Conservation (phyloP, 2,888 invertebrate genomes). For the Cephus pygmeus region DNA sequence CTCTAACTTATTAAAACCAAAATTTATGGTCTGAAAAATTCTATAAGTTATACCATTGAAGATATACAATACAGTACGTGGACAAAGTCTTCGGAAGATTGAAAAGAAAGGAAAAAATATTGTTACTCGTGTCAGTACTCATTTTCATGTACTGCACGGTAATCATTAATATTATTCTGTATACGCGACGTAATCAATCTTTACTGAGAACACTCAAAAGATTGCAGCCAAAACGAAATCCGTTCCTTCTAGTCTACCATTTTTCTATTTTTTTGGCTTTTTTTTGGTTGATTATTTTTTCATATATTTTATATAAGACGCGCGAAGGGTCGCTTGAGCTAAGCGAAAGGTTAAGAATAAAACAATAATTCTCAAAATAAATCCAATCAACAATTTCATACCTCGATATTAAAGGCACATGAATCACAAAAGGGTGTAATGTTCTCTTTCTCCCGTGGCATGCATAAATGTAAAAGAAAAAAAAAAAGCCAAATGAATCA, state of each 20-base stretch:
- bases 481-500: neutral
- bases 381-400: conserved; percentile 6
- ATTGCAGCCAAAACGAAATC: neutral
- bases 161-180: neutral
- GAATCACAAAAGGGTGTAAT: conserved; percentile 38
- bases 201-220: neutral
- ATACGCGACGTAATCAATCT: neutral
- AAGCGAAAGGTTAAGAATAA: neutral
- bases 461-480: conserved; percentile 9
- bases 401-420: conserved; percentile 35
- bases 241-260: neutral
- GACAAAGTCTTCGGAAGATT: neutral
- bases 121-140: neutral
- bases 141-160: neutral
- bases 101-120: neutral
- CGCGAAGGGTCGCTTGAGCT: neutral
- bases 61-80: neutral
- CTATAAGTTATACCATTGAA: neutral
- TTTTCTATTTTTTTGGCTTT: neutral
- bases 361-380: conserved; percentile 10
- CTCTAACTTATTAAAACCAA: neutral
- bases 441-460: conserved; percentile 16
- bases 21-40: neutral
- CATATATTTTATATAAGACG: neutral
- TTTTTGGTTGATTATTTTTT: neutral